phyloP scores from a whole-genome alignment of 2,113 vertebrate species.

The Euleptes europaea region DNA sequence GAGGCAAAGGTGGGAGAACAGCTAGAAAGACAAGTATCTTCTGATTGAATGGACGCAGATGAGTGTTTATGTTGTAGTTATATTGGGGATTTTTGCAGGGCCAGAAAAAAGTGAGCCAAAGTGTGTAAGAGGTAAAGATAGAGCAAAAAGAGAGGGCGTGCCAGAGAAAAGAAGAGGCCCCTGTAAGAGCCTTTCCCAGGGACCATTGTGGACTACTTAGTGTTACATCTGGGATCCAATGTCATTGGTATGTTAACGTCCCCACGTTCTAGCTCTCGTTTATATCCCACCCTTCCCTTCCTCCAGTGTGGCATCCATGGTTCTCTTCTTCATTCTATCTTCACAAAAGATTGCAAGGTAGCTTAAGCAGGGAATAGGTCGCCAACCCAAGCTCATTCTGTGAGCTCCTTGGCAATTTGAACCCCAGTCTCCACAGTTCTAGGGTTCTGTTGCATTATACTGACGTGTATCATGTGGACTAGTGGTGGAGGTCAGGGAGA shows the following conservation, averaged over 20 bases:
- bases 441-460: too few relatives aligned
- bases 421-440: background rate
- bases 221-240: too few relatives aligned
- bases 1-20: background rate
- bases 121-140: too few relatives aligned
- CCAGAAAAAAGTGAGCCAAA: background rate
- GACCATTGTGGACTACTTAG: too few relatives aligned
- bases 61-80: background rate
- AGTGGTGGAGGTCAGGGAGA: too few relatives aligned
- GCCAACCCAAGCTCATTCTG: background rate
- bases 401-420: background rate
- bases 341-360: background rate
- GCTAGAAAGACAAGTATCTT: background rate
- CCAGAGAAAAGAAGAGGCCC: too few relatives aligned
- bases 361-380: too few relatives aligned
- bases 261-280: background rate
- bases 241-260: too few relatives aligned
- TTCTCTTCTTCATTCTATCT: background rate
- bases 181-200: too few relatives aligned
- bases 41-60: background rate
- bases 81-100: background rate
- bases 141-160: too few relatives aligned
- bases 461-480: too few relatives aligned
- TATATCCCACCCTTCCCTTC: background rate
- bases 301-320: background rate